Evolutionary conservation across 2,113 vertebrate genomes (phyloP).

Genomic region (Catagonus wagneri): DNA sequence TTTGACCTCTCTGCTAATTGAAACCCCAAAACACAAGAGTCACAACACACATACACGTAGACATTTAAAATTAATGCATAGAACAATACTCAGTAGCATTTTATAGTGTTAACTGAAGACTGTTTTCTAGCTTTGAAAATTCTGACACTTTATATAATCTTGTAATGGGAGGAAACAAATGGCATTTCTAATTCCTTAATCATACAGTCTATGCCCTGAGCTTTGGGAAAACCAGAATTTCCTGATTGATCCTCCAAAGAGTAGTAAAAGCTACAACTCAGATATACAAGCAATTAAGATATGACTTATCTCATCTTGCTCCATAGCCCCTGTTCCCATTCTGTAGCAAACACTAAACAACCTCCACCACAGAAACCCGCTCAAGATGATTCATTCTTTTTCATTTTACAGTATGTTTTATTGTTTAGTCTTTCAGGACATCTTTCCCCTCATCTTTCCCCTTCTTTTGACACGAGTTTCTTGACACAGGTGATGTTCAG

Average conservation of each 20-base stretch:
- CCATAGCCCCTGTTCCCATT: neutral
- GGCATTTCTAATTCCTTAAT: neutral
- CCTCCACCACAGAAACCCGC: neutral
- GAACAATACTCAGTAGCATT: neutral
- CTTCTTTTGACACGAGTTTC: neutral
- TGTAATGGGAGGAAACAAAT: neutral
- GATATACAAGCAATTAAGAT: neutral
- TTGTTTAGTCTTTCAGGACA: neutral
- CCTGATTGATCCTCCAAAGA: neutral
- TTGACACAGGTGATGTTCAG: neutral
- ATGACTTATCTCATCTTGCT: neutral
- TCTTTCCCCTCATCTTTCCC: neutral
- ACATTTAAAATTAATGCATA: neutral
- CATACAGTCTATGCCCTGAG: neutral
- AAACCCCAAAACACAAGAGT: neutral
- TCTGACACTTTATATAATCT: neutral
- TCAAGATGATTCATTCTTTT: neutral
- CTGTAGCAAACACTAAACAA: neutral
- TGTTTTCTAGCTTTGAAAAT: constrained; percentile 41
- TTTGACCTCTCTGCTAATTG: neutral
- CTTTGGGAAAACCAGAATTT: neutral
- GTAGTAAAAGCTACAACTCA: neutral
- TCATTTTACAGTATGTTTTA: neutral
- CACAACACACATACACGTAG: neutral
- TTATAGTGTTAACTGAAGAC: neutral